Base-by-base conservation (phyloP, 2,888 invertebrate species). In the Ormyrus nitidulus region DNA sequence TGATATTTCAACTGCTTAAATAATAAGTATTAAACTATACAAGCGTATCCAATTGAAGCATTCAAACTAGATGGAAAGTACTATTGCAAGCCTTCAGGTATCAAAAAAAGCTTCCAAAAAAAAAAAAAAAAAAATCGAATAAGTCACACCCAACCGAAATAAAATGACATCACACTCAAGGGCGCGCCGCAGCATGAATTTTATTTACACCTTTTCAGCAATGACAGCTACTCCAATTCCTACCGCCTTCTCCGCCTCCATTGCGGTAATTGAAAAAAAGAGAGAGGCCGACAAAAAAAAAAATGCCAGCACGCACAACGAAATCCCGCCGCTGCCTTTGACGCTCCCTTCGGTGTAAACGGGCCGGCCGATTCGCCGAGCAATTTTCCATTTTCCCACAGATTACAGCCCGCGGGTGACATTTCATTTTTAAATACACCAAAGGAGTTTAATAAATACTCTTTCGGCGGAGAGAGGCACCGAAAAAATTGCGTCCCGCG, bases 361-460 rank as follows among this genome's bases (percentile, higher is more conserved):
- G 62, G 54, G 34, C 13, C 9, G 19, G 62, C 9, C n/a, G 49
- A 62, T n/a, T 49, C 11, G 64, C 6, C 44, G 64, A 62, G 44
- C 62, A 73, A 64, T 73, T 73, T 73, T 61, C 73, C 62, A 64
- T 66, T 66, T 66, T 44, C 51, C 64, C 19, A 11, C 53, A 49
- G 44, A 49, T 49, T 53, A 51, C 65, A 51, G 51, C 62, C 76
- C 68, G 46, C 56, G 46, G 58, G 77, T 64, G 77, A 70, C 70
- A 48, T 77, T 77, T 77, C 64, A 77, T 77, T 64, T 77, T 77
- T 70, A 77, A 77, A 77, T 77, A 77, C 77, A 56, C 49, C 51
- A 64, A 58, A 77, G 64, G 46, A 77, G 34, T 54, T 69, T 62
- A 34, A 62, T 76, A 76, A 76, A 69, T 69, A 69, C 59, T 51